phyloP scores from a whole-genome alignment of 2,888 invertebrate genomes.

The Nomada hirtipes region DNA sequence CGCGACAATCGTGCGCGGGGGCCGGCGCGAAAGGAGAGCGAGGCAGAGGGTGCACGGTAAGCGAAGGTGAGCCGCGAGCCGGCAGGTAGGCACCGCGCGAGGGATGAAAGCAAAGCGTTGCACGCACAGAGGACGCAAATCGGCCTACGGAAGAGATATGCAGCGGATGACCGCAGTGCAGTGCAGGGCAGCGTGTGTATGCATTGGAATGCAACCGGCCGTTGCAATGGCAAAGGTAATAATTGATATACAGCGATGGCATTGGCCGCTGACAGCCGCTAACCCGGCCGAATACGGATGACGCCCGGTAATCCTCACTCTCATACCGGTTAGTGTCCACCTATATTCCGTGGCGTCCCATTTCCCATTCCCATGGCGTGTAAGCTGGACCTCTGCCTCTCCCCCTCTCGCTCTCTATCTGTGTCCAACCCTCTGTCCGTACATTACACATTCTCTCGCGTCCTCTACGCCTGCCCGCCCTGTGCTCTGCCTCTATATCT shows the following conservation, averaged over 20 bases:
- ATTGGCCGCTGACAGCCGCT: conserved; percentile 82
- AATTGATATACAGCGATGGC: conserved; percentile 81
- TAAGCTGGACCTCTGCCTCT: conserved; percentile 65
- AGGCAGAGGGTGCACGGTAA: conserved; percentile 10
- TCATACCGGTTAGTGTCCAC: conserved; percentile 80
- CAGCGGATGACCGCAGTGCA: conserved; percentile 58
- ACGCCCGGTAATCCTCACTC: conserved; percentile 82
- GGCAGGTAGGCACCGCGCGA: background rate
- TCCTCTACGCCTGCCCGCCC: conserved; percentile 32
- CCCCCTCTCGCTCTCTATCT: conserved; percentile 25
- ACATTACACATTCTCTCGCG: conserved; percentile 31
- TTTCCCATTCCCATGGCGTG: conserved; percentile 75
- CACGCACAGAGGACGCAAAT: conserved; percentile 65
- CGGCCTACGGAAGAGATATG: conserved; percentile 66
- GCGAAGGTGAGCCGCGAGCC: background rate
- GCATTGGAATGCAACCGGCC: conserved; percentile 65
- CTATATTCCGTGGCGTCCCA: conserved; percentile 77
- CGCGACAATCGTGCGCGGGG: background rate
- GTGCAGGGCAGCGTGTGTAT: conserved; percentile 47
- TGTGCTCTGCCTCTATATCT: background rate
- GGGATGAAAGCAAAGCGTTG: conserved; percentile 11
- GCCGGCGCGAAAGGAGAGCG: conserved; percentile 26
- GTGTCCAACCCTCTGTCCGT: conserved; percentile 12
- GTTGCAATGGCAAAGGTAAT: conserved; percentile 76
- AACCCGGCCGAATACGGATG: conserved; percentile 82